Evolutionary conservation across 2,797 vertebrate genomes (phyloP).

Genomic region (Potorous gilbertii): DNA sequence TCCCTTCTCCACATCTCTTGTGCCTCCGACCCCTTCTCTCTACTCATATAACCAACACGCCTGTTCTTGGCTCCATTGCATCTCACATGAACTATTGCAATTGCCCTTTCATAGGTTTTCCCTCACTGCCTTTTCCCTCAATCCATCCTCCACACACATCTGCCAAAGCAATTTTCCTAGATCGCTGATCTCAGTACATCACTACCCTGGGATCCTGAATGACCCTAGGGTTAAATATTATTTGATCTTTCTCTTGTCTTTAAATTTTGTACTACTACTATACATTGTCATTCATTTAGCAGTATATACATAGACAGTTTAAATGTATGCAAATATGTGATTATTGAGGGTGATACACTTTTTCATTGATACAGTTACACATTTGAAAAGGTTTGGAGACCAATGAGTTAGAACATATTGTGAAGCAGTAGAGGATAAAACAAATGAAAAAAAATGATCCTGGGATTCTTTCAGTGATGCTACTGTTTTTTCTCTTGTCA

Average conservation of each 20-base stretch:
- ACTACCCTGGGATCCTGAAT: not conserved
- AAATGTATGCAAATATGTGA: not conserved
- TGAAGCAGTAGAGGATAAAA: not conserved
- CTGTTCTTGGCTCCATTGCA: not conserved
- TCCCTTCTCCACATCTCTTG: not conserved
- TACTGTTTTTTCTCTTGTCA: constrained; percentile 35
- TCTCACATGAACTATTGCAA: too few relatives aligned
- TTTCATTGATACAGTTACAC: not conserved
- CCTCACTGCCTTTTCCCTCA: not conserved
- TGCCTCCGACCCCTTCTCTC: not conserved
- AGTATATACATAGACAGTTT: not conserved
- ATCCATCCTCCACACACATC: not conserved
- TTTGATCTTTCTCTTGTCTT: not conserved
- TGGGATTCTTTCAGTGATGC: constrained; percentile 36
- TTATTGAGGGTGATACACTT: not conserved
- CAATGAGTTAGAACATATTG: not conserved
- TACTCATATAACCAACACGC: not conserved
- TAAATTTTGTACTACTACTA: not conserved
- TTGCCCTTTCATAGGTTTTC: not conserved
- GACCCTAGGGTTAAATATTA: not conserved
- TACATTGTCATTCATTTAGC: not conserved
- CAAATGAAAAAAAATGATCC: not conserved
- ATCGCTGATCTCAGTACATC: not conserved
- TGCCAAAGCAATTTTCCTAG: not conserved
- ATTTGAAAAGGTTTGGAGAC: not conserved